Evolutionary conservation across 2,113 vertebrate genomes (phyloP), one percentile per base, ranked within the genome.

Genomic region (Mixornis gularis): DNA sequence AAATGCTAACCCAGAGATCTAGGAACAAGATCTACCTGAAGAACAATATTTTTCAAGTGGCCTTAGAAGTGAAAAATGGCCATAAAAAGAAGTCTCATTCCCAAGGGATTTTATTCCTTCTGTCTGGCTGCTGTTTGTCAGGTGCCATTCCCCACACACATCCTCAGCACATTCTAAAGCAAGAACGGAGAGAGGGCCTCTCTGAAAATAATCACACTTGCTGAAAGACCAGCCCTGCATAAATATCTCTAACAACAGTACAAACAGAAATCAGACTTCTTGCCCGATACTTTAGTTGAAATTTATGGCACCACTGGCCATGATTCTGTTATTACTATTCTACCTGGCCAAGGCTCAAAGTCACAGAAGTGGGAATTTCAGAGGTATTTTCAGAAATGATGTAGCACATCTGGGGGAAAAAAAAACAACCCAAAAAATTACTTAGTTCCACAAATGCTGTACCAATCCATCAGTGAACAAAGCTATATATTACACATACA

Each of bases 151-250:
- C 71, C 70, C 5, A 2, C 78, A 90, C 62, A 79, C 69, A 86
- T 68, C 74, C 82, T 83, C 78, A 90, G 81, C 88, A 94, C 81
- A 83, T 95, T 93, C 93, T 92, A 92, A 85, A 79, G 90, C 81
- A 79, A 93, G 88, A 92, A 94, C 38, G 72, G 86, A 88, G 89
- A 90, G 43, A 51, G 88, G 93, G 94, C 92, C 96, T 84, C 93
- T 95, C 88, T 84, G 73, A 95, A 97, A 96, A 97, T 95, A 96
- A 96, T 95, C 94, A 95, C 86, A 65, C 89, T 90, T 93, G 95
- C 91, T 96, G 92, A 96, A 96, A 96, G 95, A 90, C 76, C 85
- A 90, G 85, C 79, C 88, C 77, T 91, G 89, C 93, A 97, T 71
- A 96, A 96, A 94, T 79, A 95, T 46, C 87, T 93, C 85, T 48